Conservation (phyloP, 2,113 vertebrate species). For the Perognathus longimembris region DNA sequence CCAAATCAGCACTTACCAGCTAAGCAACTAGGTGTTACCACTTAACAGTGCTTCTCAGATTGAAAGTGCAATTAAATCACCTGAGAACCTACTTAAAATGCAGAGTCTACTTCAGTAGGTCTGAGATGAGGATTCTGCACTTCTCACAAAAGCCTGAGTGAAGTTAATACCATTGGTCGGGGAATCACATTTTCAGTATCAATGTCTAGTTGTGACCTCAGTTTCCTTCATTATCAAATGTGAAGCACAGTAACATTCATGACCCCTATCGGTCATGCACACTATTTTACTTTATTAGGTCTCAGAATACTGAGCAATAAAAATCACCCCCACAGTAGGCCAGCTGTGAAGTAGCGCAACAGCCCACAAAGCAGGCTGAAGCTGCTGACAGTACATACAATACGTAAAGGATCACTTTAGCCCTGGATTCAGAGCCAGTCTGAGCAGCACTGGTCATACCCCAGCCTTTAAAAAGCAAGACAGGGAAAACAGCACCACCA, state of each 20-base stretch:
- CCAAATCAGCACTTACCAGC: background rate
- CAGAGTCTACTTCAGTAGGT: background rate
- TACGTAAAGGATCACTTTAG: background rate
- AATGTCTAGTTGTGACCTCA: background rate
- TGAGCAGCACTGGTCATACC: too few species aligned
- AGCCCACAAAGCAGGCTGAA: too few species aligned
- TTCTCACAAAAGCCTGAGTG: slow-evolving; percentile 1
- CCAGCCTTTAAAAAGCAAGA: slow-evolving; percentile 3
- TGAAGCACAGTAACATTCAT: background rate
- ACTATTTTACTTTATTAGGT: too few species aligned
- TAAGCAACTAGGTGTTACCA: background rate
- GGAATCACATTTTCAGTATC: background rate
- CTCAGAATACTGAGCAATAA: too few species aligned
- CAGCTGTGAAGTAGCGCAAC: too few species aligned
- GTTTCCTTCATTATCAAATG: slow-evolving; percentile 15
- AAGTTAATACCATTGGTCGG: background rate
- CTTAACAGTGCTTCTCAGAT: background rate
- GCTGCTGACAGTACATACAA: background rate
- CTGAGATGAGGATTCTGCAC: background rate
- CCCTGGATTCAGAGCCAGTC: slow-evolving; percentile 27
- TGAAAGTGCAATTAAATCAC: slow-evolving; percentile 2
- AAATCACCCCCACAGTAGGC: background rate
- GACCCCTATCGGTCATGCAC: background rate
- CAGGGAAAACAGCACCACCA: background rate
- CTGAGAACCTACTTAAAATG: background rate